Conservation (phyloP, 2,113 vertebrate species). For the Picathartes gymnocephalus region DNA sequence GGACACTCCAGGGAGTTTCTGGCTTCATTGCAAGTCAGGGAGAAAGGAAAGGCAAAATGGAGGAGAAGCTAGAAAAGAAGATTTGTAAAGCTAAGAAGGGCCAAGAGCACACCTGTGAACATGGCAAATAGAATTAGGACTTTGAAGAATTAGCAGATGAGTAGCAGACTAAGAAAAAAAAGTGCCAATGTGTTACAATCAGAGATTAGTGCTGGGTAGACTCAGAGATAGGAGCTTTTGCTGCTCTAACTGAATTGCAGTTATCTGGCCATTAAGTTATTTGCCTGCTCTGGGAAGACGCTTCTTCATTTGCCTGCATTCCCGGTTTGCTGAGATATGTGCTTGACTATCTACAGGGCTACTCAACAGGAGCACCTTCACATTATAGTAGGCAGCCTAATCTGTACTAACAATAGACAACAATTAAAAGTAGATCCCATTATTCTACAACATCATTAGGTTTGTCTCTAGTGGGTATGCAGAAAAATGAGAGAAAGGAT, state of each 20-base stretch:
- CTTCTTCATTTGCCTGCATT: not conserved
- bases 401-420: not conserved
- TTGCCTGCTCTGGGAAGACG: not conserved
- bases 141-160: not conserved
- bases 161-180: not conserved
- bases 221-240: not conserved
- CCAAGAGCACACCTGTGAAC: not conserved
- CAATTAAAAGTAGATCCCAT: not conserved
- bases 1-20: not conserved
- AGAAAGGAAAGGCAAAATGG: not conserved
- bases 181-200: not conserved
- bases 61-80: not conserved
- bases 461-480: not conserved
- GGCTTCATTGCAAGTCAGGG: not conserved
- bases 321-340: not conserved
- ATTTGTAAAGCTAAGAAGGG: not conserved
- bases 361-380: not conserved
- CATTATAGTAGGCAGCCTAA: not conserved
- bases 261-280: not conserved
- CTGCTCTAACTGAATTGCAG: not conserved
- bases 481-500: not conserved
- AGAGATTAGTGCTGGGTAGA: not conserved
- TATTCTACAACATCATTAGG: not conserved
- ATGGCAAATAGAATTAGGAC: not conserved
- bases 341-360: not conserved